Evolutionary conservation across 1,140 invertebrate genomes (phyloP).

Genomic region (Pogonomyrmex californicus): DNA sequence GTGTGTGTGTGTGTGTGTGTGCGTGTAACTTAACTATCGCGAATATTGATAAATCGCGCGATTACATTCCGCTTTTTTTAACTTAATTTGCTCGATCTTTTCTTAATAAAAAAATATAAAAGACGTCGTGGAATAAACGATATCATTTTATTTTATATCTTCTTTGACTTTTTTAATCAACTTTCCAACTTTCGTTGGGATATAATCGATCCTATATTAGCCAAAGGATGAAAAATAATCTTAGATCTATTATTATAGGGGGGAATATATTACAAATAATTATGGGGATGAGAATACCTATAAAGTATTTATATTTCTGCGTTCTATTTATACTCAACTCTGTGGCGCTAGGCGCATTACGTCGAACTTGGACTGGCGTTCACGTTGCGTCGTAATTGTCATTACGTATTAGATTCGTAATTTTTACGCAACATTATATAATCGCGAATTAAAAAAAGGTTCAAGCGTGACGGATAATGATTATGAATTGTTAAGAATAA

Average conservation of each 20-base stretch:
- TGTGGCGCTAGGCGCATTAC: background rate
- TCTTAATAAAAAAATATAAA: background rate
- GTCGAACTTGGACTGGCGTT: constrained; percentile 1
- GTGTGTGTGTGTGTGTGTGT: no score
- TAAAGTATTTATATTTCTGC: constrained; percentile 4
- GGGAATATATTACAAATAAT: background rate
- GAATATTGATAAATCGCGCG: background rate
- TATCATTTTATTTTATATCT: background rate
- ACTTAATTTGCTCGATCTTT: background rate
- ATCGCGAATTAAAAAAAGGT: background rate
- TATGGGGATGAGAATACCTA: background rate
- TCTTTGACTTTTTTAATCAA: no score
- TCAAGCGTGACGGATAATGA: background rate
- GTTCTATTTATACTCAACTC: background rate
- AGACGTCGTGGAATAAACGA: background rate
- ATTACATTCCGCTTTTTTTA: background rate
- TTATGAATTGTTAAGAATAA: background rate
- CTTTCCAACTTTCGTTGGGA: background rate
- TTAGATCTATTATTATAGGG: background rate
- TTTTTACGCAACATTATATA: constrained; percentile 1
- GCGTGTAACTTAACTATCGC: background rate
- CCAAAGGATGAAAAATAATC: background rate
- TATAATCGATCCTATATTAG: background rate
- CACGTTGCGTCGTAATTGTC: background rate
- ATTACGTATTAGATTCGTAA: background rate